phyloP scores from a whole-genome alignment of 2,797 vertebrate genomes.

The Balearica regulorum region DNA sequence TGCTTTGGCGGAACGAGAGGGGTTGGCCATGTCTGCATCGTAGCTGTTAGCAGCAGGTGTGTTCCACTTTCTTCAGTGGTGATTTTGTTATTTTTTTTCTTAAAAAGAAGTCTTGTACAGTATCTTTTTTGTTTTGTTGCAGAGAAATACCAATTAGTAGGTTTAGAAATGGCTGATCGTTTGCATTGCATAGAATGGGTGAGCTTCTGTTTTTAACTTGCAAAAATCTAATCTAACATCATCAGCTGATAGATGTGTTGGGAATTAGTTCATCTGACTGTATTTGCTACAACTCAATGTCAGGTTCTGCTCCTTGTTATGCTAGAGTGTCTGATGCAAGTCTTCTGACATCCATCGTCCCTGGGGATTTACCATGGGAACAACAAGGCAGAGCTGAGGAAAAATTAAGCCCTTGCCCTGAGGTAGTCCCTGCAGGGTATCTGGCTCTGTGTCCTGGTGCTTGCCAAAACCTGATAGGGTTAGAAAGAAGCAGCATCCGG shows the following conservation, averaged over 20 bases:
- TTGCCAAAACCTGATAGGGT: not conserved
- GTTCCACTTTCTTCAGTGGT: not conserved
- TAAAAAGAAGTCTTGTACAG: not conserved
- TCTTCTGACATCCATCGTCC: not conserved
- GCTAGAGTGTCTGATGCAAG: not conserved
- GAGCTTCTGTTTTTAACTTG: not conserved
- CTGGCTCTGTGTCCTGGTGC: not conserved
- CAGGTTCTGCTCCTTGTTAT: not conserved
- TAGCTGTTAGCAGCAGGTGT: not conserved
- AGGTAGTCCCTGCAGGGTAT: not conserved
- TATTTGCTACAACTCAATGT: not conserved
- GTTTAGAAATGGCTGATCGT: not conserved
- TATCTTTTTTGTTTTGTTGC: not conserved
- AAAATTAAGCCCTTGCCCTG: not conserved
- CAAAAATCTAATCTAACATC: not conserved
- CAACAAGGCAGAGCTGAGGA: not conserved
- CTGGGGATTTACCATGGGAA: not conserved
- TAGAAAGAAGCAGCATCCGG: not conserved
- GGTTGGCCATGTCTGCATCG: not conserved
- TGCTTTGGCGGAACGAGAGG: not conserved
- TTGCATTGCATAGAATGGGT: not conserved
- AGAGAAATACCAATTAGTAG: not conserved
- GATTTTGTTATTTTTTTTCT: not conserved
- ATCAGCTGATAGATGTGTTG: fast-evolving
- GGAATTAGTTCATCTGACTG: not conserved